Evolutionary conservation across 2,888 invertebrate genomes (phyloP), one percentile per base, ranked within the genome.

Genomic region (Eristalis tenax): DNA sequence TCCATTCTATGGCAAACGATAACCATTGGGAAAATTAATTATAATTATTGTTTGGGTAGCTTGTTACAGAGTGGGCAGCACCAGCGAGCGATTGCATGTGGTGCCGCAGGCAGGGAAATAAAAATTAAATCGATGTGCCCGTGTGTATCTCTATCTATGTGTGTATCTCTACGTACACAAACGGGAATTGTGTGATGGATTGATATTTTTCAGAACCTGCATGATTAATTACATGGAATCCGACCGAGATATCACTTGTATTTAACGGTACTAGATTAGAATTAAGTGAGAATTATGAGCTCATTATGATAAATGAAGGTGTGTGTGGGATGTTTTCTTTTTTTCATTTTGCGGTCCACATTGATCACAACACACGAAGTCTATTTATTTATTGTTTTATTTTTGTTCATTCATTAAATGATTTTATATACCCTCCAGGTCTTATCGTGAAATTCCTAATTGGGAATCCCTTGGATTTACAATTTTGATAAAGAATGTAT

Each of bases 41-140:
- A 71, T 63, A 73, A 82, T 85, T 82, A 77, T 82, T 86, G 82
- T 85, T 85, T 82, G 77, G 82, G 77, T 82, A 82, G 82, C 77
- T 85, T 43, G 81, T 69, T 76, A 56, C 32, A 15, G 71, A 57
- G 66, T 68, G 73, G 50, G 56, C 26, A 71, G 18, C 56, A 71
- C 15, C 56, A 38, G 15, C 6, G 26, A 40, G n/a, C 4, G 38
- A n/a, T 38, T n/a, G 40, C 15, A 28, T 69, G 23, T 23, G 22
- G 32, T 10, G 35, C 40, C 40, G 59, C 73, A 50, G 71, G n/a
- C 71, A 70, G 68, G 50, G 50, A 50, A 50, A 50, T 50, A 68
- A 40, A 66, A 56, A 73, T 35, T 32, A 59, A 40, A 61, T 23
- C 50, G 50, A 50, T 50, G 50, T 50, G 18, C 18, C 50, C 50